Percentiles rank a stretch among this genome's conserved stretches.
phyloP scores from a whole-genome alignment of 2,888 invertebrate species.

The Macrophya annulata region DNA sequence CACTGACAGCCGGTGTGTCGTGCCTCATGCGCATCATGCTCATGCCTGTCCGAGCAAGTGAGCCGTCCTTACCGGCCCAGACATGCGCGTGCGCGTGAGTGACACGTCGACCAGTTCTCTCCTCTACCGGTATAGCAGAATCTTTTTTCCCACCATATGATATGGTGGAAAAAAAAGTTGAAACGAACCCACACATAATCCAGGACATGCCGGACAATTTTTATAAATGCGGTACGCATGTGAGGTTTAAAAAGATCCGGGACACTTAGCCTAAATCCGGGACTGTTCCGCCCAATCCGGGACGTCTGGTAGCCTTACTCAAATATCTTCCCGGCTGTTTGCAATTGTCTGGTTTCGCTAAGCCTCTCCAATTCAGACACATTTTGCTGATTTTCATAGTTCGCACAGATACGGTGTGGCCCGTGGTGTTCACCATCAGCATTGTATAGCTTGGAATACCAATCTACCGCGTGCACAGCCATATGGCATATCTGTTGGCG shows the following conservation, averaged over 20 bases:
- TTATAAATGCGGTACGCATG: constrained; percentile 37
- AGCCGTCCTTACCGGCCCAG: constrained; percentile 23
- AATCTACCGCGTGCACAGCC: too few species aligned
- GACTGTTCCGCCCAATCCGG: constrained; percentile 35
- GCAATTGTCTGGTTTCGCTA: too few species aligned
- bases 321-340: neutral
- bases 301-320: constrained; percentile 36
- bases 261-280: constrained; percentile 31
- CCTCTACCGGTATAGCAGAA: constrained; percentile 27
- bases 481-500: too few species aligned
- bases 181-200: constrained; percentile 31
- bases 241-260: constrained; percentile 20
- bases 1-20: constrained; percentile 17
- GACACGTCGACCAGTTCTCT: neutral
- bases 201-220: constrained; percentile 36
- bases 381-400: too few species aligned
- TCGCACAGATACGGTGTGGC: too few species aligned
- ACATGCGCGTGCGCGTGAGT: neutral
- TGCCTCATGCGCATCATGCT: too few species aligned
- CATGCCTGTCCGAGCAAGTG: neutral
- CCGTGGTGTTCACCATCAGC: too few species aligned
- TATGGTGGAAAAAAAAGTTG: constrained; percentile 28
- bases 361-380: too few species aligned
- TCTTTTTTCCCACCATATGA: too few species aligned
- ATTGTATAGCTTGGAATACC: too few species aligned